Evolutionary conservation across 2,113 vertebrate species (phyloP), one percentile per base, ranked within the genome.

Genomic region (Petaurus breviceps): DNA sequence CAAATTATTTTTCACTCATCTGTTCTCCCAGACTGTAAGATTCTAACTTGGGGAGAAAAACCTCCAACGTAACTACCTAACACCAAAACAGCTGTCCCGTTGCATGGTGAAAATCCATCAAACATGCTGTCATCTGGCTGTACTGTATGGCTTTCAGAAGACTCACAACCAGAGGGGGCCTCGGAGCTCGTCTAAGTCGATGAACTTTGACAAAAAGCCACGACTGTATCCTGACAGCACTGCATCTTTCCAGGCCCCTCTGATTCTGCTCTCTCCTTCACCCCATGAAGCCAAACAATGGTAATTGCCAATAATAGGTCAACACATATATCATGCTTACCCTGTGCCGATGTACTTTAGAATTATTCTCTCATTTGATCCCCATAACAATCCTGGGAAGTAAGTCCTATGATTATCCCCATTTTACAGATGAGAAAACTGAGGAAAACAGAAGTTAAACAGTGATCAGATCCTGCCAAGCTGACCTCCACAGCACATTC

Each of bases 1-100:
- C 95, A 97, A 0, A 53, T n/a, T 89, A 10, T 92, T 98, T 95
- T 94, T 96, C 61, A 68, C 90, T 31, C 24, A 94, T 52, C 37
- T 91, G 68, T 94, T 49, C 94, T n/a, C 84, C 93, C 94, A 97
- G 92, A 96, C 31, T 89, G 89, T 22, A 95, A 97, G 96, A 95
- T 77, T 95, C 57, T 94, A 94, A 95, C 68, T 0, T 57, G 50
- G 26, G 89, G 91, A 51, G 4, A 89, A 57, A 10, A 25, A 89
- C 24, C 37, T 84, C 68, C 24, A 31, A 55, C 16, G 14, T 31
- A 3, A 90, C 77, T 89, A 28, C 22, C 0, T 22, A 77, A 95
- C 6, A 89, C n/a, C 57, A 96, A 91, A 90, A 22, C 25, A 47
- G 51, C 55, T 91, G 68, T 93, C 95, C 22, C 49, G 19, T 0